Base-by-base conservation (phyloP, 2,113 vertebrate species). In the Pollachius pollachius region DNA sequence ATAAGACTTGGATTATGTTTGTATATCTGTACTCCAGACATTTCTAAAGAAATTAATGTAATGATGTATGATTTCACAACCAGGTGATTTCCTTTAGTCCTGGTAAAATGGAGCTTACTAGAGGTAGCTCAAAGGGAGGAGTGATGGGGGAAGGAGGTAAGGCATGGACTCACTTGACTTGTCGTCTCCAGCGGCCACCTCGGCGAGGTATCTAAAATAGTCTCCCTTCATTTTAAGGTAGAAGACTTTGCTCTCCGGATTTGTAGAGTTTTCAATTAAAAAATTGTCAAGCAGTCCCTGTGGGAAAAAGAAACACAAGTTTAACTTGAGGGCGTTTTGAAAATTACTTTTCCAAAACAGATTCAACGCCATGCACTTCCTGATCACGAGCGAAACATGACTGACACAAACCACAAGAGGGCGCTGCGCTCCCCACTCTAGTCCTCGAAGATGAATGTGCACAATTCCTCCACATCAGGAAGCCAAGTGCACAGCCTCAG, bases 221-320 rank as follows among this genome's bases (percentile, higher is more conserved):
- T 99, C 96, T 59, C 97, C 96, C 84, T 98, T 99, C 97, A 99
- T 99, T 92, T 99, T 99, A 90, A 96, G 91, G 87, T 99, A 99
- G 91, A 99, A 99, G 64, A 99, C 97, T 89, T 96, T 93, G 91
- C 96, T 97, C 89, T 99, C 97, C 19, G 92, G 62, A 65, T 92
- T 92, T 85, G 85, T 92, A 83, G 95, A 92, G 75, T 95, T 94
- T 75, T 85, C 77, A 90, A 98, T 97, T 93, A 99, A 94, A 90
- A 91, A 90, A 66, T 94, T 89, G 83, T 93, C 92, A 94, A 99
- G 91, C 83, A 98, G 91, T 77, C 87, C 78, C 95, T 95, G 87
- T 60, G 74, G 81, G 75, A 64, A 89, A 75, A 62, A 67, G 25
- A 70, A 15, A 52, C 8, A 30, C 15, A 9, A 30, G 41, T 48